These are phyloP conservation scores for Protophormia terraenovae DNA, from an alignment of 2,888 invertebrate species.

Conservation along the genomic window DNA sequence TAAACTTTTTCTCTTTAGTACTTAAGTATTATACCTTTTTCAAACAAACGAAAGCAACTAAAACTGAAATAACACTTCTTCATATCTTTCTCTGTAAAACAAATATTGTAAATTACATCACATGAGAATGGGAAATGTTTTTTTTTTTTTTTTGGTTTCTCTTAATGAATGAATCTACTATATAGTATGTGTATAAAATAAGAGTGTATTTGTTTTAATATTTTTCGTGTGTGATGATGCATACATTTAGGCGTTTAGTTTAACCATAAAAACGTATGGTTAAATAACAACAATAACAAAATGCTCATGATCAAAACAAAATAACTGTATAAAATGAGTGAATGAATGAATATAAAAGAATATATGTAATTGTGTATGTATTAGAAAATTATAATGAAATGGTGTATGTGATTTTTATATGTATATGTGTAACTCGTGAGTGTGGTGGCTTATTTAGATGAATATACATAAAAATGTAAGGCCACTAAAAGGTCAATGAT, in stretches of 20 bases:
- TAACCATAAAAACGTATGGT: slow-evolving; percentile 7
- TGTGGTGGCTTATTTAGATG: background rate
- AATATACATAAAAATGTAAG: background rate
- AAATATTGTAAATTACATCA: no score
- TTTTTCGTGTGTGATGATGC: background rate
- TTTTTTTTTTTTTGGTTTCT: background rate
- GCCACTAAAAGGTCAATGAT: slow-evolving; percentile 18
- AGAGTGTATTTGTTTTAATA: background rate
- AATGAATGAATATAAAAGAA: background rate
- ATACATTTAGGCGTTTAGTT: slow-evolving; percentile 16
- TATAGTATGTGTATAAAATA: background rate
- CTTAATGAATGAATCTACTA: background rate
- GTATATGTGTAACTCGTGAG: background rate
- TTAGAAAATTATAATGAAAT: background rate
- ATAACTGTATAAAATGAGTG: background rate
- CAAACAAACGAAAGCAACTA: no score
- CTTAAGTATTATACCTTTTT: no score
- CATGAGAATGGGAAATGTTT: background rate
- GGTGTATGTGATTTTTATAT: background rate
- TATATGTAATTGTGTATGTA: background rate
- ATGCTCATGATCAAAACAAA: background rate
- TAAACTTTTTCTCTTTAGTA: no score
- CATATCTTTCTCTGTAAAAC: no score
- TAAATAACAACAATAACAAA: background rate
- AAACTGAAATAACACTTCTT: no score